phyloP scores from a whole-genome alignment of 1,140 invertebrate genomes.

The Maniola jurtina region DNA sequence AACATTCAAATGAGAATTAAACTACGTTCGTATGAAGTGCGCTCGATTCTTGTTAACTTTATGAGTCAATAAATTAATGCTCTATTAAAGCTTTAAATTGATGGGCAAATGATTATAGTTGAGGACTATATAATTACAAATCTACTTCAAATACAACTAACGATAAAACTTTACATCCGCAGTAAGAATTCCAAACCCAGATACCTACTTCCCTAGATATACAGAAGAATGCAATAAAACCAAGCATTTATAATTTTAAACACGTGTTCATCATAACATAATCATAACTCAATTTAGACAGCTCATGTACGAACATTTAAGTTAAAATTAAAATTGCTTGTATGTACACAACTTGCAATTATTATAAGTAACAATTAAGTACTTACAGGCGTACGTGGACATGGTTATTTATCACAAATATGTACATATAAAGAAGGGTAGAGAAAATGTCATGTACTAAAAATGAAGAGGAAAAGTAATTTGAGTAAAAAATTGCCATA shows the following conservation, averaged over 20 bases:
- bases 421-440: no score
- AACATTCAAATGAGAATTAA: no score
- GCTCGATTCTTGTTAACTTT: no score
- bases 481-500: no score
- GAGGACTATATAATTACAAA: not conserved
- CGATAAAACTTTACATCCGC: slow-evolving; percentile 1
- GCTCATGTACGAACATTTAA: slow-evolving; percentile 6
- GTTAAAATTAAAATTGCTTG: slow-evolving; percentile 17
- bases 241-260: not conserved
- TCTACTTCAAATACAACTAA: slow-evolving; percentile 1
- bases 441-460: no score
- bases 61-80: no score
- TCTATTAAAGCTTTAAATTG: no score
- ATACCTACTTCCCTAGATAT: slow-evolving; percentile 5
- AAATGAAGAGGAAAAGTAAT: no score
- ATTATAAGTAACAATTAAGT: slow-evolving; percentile 7
- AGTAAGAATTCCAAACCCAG: not conserved
- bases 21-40: no score
- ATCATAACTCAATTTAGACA: not conserved
- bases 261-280: not conserved
- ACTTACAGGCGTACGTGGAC: no score
- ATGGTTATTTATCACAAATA: no score
- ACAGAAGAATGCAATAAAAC: not conserved
- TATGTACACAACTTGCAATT: slow-evolving; percentile 22
- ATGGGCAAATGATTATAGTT: no score